A percentile compares a stretch with the other conserved stretches of the same genome.
phyloP scores from a whole-genome alignment of 2,888 invertebrate genomes.

The Macaria notata region DNA sequence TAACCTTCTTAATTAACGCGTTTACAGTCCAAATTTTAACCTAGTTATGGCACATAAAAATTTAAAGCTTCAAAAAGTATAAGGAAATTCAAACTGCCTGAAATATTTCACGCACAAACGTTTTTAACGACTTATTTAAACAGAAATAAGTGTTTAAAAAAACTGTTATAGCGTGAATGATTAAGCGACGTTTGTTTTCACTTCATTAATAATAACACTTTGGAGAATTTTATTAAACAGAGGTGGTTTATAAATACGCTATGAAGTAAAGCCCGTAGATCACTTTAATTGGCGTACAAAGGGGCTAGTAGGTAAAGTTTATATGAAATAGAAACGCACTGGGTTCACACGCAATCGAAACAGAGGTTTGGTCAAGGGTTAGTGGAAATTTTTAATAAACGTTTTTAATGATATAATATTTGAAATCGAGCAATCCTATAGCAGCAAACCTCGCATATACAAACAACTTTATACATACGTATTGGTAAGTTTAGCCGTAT shows the following conservation, averaged over 20 bases:
- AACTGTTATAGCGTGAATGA: conserved; percentile 55
- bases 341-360: conserved; percentile 30
- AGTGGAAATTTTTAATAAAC: not conserved
- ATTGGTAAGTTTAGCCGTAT: too few relatives aligned
- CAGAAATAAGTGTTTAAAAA: conserved; percentile 36
- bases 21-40: conserved; percentile 43
- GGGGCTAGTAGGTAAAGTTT: conserved; percentile 58
- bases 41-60: conserved; percentile 37
- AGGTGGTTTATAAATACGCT: conserved; percentile 72
- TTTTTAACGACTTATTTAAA: conserved; percentile 27
- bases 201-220: conserved; percentile 75
- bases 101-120: conserved; percentile 26
- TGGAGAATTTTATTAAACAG: conserved; percentile 67
- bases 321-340: conserved; percentile 53
- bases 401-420: too few relatives aligned
- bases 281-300: conserved; percentile 72
- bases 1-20: conserved; percentile 47
- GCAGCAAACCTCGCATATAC: too few relatives aligned
- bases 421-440: too few relatives aligned
- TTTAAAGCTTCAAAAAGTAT: conserved; percentile 22
- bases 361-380: not conserved
- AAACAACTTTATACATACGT: too few relatives aligned
- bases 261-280: conserved; percentile 66
- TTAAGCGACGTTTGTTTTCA: conserved; percentile 66
- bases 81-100: conserved; percentile 18